Conservation (phyloP, 2,113 vertebrate species). For the Gymnocephalus cernua region DNA sequence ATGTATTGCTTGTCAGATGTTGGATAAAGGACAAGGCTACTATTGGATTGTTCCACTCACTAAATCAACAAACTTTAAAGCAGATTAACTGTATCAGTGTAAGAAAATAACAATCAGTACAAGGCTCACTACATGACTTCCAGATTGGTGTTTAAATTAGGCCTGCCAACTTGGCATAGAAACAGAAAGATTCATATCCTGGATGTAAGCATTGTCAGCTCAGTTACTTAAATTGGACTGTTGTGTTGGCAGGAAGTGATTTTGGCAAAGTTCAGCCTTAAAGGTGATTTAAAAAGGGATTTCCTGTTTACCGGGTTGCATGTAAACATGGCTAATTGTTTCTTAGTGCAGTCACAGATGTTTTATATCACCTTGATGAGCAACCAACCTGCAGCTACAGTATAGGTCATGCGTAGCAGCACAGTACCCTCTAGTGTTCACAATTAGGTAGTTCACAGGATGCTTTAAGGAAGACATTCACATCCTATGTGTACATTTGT, state of each 20-base stretch:
- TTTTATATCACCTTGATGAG: slow-evolving; percentile 30
- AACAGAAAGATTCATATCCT: slow-evolving; percentile 7
- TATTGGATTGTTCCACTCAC: background rate
- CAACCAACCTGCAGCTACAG: background rate
- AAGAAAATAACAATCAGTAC: slow-evolving; percentile 1
- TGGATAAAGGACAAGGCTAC: background rate
- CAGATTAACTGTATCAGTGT: slow-evolving; percentile 1
- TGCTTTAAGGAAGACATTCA: background rate
- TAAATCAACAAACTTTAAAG: background rate
- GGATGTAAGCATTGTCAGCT: background rate
- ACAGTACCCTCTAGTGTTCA: slow-evolving; percentile 62
- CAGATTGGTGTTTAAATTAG: slow-evolving; percentile 21
- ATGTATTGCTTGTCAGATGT: slow-evolving; percentile 11
- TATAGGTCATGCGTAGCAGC: background rate
- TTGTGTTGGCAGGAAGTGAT: slow-evolving; percentile 26
- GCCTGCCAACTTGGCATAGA: slow-evolving; percentile 30
- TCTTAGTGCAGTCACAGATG: slow-evolving; percentile 14
- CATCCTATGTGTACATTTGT: background rate
- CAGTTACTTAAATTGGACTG: background rate
- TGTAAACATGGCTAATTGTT: slow-evolving; percentile 20
- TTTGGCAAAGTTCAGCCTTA: slow-evolving; percentile 8
- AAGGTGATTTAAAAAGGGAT: slow-evolving; percentile 2
- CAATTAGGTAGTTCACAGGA: background rate
- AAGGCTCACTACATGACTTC: slow-evolving; percentile 4
- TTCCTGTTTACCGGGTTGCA: slow-evolving; percentile 24